Conservation (phyloP, 2,113 vertebrate species). For the Eublepharis macularius region DNA sequence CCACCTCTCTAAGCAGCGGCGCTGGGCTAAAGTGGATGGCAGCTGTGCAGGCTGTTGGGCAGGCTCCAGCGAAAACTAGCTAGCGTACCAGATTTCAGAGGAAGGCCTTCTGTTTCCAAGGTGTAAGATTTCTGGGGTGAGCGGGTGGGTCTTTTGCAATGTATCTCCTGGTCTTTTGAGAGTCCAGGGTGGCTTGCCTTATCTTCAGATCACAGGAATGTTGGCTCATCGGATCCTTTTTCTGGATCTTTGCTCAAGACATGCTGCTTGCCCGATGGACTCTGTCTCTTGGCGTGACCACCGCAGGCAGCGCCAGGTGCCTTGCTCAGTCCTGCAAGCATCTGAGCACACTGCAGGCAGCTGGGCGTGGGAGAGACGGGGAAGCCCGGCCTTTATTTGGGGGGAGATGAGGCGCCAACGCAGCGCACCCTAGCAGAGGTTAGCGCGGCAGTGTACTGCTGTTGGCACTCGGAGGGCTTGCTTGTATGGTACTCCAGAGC, state of each 20-base stretch:
- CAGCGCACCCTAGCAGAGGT: neutral
- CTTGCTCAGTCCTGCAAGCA: too few relatives aligned
- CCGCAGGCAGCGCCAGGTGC: too few relatives aligned
- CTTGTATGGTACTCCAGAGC: neutral
- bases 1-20: neutral
- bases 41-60: neutral
- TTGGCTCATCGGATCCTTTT: neutral
- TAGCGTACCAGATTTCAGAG: neutral
- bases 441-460: neutral
- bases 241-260: constrained; percentile 26
- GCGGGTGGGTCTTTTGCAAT: constrained; percentile 18
- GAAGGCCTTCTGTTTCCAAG: constrained; percentile 1
- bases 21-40: neutral
- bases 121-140: constrained; percentile 17
- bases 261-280: constrained; percentile 1
- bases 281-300: neutral
- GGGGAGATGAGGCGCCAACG: neutral
- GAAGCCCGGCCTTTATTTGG: too few relatives aligned
- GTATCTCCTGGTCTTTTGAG: neutral
- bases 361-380: neutral
- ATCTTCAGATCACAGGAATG: neutral
- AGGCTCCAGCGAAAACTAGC: too few relatives aligned
- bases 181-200: neutral
- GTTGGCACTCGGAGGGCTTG: neutral
- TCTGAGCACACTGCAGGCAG: neutral